Evolutionary conservation across 2,797 vertebrate genomes (phyloP), one percentile per base, ranked within the genome.

Genomic region (Toxotes lorentzi): DNA sequence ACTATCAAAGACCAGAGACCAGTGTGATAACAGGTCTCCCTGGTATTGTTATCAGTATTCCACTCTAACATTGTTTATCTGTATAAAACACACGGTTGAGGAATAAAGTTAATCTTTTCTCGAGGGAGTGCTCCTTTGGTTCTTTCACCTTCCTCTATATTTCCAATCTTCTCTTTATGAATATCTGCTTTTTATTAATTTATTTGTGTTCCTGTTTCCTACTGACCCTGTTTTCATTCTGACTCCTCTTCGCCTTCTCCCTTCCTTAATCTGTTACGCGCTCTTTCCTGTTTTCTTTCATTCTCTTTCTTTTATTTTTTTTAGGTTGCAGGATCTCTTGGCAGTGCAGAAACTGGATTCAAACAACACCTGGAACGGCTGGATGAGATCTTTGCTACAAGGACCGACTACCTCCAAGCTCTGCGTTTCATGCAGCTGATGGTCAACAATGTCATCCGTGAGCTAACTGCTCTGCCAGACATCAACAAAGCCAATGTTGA

Each of bases 381-480:
- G 82, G 95, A 95, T 9, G 97, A 99, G 94, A 96, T 98, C 81
- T 96, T 99, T 32, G 94, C 97, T 0, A 3, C 93, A 0, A 93
- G 93, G n/a, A 34, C 89, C 0, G 97, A 99, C 62, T 97, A 96
- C 59, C 86, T 97, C 47, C 95, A 97, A 90, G 94, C 91, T 0
- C 93, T 99, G 82, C 95, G 90, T 86, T 96, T 97, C 88, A 82
- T 97, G 79, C 95, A 96, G 92, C 95, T 96, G 91, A 95, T 97
- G 96, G 92, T 96, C 0, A 69, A 89, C 88, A 95, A 91, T 80
- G 90, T 98, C 9, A 54, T 96, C 27, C 83, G 77, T 13, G 96
- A 99, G 92, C 95, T 99, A 35, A 93, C 94, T 0, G 92, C 93
- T 62, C 90, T 98, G 88, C 97, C 97, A 0, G 88, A 92, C 80